Evolutionary conservation across 2,888 invertebrate genomes (phyloP).

Genomic region (Monochamus alternatus): DNA sequence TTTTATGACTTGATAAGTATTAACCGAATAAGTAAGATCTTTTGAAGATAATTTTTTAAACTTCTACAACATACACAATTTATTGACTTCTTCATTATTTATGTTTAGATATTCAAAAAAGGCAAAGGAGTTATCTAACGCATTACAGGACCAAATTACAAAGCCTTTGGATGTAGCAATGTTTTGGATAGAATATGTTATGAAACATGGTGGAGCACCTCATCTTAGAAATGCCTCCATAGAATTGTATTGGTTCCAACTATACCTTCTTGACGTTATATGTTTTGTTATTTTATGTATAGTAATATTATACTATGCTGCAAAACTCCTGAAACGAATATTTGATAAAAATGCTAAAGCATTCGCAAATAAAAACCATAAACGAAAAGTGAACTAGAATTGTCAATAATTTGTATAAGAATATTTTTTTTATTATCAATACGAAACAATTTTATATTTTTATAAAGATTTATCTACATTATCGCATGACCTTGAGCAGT

Average conservation of each 20-base stretch:
- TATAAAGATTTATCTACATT: no score
- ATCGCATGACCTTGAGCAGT: no score
- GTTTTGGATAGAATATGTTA: constrained; percentile 51
- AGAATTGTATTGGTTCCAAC: constrained; percentile 48
- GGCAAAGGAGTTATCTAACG: constrained; percentile 3
- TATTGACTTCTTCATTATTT: background rate
- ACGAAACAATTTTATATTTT: no score
- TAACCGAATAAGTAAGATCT: no score
- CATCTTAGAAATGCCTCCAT: constrained; percentile 45
- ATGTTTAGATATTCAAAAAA: constrained; percentile 6
- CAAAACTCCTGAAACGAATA: background rate
- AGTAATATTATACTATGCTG: background rate
- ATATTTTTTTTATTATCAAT: no score
- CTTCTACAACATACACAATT: background rate
- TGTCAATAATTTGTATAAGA: no score
- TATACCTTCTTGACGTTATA: constrained; percentile 43
- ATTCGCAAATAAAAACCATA: background rate
- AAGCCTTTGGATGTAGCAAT: constrained; percentile 49
- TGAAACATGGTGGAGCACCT: constrained; percentile 33
- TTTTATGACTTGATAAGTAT: no score
- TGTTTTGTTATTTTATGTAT: constrained; percentile 1
- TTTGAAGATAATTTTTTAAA: no score
- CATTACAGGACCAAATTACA: constrained; percentile 39
- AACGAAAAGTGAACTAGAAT: background rate
- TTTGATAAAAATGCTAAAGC: background rate